phyloP scores from a whole-genome alignment of 2,888 invertebrate genomes.

The Volucella bombylans region DNA sequence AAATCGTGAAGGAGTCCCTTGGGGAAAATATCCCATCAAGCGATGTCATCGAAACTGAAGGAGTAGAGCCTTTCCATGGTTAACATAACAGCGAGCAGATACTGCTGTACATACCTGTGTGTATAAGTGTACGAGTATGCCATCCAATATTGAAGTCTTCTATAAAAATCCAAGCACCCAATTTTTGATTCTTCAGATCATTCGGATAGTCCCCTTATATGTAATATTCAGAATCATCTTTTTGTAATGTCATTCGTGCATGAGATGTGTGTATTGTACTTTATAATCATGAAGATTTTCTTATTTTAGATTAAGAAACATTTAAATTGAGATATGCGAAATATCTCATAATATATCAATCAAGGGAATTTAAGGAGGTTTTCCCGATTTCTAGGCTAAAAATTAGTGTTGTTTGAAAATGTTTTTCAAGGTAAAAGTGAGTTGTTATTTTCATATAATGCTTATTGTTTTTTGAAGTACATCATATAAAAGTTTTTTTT shows the following conservation, averaged over 20 bases:
- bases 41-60: slow-evolving; percentile 19
- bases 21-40: slow-evolving; percentile 42
- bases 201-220: slow-evolving; percentile 21
- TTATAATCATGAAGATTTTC: slow-evolving; percentile 5
- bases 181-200: slow-evolving; percentile 31
- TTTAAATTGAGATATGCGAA: slow-evolving; percentile 17
- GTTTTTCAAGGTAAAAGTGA: no score
- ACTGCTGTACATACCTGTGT: no score
- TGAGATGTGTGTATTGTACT: slow-evolving; percentile 5
- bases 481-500: no score
- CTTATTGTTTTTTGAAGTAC: no score
- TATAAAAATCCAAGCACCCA: slow-evolving; percentile 40
- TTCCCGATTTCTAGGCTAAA: no score
- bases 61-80: slow-evolving; percentile 3
- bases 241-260: slow-evolving; percentile 34
- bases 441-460: no score
- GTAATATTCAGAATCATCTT: slow-evolving; percentile 48
- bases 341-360: no score
- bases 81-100: background rate
- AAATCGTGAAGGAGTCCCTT: slow-evolving; percentile 47
- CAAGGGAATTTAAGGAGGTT: no score
- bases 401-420: no score
- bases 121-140: background rate
- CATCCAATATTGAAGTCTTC: slow-evolving; percentile 11
- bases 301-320: slow-evolving; percentile 13